phyloP scores from a whole-genome alignment of 2,797 vertebrate species.

The Philypnodon macrostomus region DNA sequence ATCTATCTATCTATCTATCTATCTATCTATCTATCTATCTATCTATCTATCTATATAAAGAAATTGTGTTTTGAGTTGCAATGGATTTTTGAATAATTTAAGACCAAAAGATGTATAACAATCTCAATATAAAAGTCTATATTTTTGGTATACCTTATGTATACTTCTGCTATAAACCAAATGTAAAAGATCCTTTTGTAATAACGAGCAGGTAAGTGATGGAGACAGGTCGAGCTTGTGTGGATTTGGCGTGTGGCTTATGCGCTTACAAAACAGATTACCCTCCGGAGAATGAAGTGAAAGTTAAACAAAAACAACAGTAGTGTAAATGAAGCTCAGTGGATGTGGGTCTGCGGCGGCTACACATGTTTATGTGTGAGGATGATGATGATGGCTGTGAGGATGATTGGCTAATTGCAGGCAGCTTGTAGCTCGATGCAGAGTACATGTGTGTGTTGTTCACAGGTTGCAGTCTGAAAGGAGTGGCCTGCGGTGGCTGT shows the following conservation, averaged over 20 bases:
- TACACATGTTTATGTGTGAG: conserved; percentile 48
- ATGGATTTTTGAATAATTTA: conserved; percentile 30
- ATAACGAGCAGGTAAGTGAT: background rate
- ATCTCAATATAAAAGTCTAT: too few species aligned
- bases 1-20: too few species aligned
- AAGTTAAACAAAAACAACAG: conserved; percentile 59
- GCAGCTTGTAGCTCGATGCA: conserved; percentile 64
- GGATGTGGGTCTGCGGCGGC: conserved; percentile 35
- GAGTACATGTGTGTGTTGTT: conserved; percentile 46
- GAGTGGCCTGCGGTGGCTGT: conserved; percentile 62
- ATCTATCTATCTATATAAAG: too few species aligned
- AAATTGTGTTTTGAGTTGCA: too few species aligned
- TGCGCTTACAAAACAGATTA: conserved; percentile 43
- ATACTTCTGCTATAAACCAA: too few species aligned
- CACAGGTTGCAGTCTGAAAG: conserved; percentile 60
- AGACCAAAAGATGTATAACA: too few species aligned
- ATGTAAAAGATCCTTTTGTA: background rate
- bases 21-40: too few species aligned
- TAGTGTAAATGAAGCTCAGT: conserved; percentile 67
- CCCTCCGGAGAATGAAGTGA: conserved; percentile 34
- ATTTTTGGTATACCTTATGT: too few species aligned
- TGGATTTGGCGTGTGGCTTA: conserved; percentile 22
- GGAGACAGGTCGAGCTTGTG: conserved; percentile 27
- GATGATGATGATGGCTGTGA: conserved; percentile 64
- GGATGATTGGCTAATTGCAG: conserved; percentile 80